These are phyloP conservation scores for Lysandra coridon DNA, from an alignment of 2,888 invertebrate species.

Conservation along the genomic window DNA sequence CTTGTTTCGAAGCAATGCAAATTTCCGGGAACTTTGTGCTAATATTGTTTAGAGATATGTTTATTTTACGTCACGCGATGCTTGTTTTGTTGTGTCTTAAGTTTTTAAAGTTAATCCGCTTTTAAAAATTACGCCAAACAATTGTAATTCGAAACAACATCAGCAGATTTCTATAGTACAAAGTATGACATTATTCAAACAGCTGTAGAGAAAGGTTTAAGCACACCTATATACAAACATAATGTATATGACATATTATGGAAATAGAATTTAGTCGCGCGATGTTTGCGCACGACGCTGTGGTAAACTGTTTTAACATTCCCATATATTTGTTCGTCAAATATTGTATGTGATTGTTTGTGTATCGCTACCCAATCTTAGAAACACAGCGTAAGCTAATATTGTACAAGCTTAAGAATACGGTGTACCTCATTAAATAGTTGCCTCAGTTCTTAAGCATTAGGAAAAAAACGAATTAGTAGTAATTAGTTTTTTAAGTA, in stretches of 20 bases:
- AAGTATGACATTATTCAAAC: background rate
- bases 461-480: background rate
- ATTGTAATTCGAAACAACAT: too few relatives aligned
- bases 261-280: constrained; percentile 21
- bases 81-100: background rate
- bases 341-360: constrained; percentile 22
- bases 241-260: background rate
- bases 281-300: constrained; percentile 8
- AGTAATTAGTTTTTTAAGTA: too few relatives aligned
- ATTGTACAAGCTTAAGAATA: constrained; percentile 9
- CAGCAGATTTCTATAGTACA: background rate
- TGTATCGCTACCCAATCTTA: background rate
- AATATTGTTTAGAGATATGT: background rate
- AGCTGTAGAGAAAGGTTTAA: background rate
- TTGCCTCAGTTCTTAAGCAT: background rate
- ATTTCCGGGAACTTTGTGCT: background rate
- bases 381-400: constrained; percentile 9
- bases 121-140: too few relatives aligned
- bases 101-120: background rate
- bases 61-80: background rate
- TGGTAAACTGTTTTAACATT: constrained; percentile 23
- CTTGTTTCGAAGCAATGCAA: constrained; percentile 39
- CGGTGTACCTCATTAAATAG: background rate
- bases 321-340: constrained; percentile 20
- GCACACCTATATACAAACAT: background rate